Conservation (phyloP, 2,797 vertebrate genomes). For the Erethizon dorsatum region DNA sequence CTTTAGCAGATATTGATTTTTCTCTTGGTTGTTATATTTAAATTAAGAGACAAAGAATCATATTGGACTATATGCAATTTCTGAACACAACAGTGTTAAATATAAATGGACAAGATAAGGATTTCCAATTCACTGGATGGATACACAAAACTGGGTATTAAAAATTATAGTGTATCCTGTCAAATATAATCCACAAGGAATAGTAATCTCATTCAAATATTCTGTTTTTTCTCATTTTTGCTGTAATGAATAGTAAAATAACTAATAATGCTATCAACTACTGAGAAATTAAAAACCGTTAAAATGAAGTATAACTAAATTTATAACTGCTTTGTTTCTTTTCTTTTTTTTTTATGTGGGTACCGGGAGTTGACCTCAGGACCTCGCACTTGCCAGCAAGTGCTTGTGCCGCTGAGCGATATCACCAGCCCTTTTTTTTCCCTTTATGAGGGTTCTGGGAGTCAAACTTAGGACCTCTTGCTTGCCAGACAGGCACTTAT, state of each 20-base stretch:
- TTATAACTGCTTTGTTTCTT: too few species aligned
- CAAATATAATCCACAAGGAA: slow-evolving; percentile 58
- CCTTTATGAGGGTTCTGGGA: too few species aligned
- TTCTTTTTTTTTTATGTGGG: too few species aligned
- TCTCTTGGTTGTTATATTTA: slow-evolving; percentile 54
- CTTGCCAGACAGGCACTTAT: too few species aligned
- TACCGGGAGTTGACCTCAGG: too few species aligned
- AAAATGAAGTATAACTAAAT: slow-evolving; percentile 48
- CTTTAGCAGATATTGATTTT: slow-evolving; percentile 8
- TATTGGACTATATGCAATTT: slow-evolving; percentile 68
- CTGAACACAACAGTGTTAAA: slow-evolving; percentile 74
- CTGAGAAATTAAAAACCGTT: slow-evolving; percentile 70
- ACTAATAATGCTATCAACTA: slow-evolving; percentile 1
- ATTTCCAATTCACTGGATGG: slow-evolving; percentile 76
- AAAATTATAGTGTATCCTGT: background rate
- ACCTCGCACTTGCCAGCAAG: too few species aligned
- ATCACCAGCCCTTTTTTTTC: too few species aligned
- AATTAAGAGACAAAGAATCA: slow-evolving; percentile 40
- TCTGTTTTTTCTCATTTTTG: background rate
- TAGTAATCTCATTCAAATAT: slow-evolving; percentile 67
- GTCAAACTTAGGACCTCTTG: too few species aligned
- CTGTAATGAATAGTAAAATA: slow-evolving; percentile 53
- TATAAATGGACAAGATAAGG: slow-evolving; percentile 76
- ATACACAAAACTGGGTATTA: slow-evolving; percentile 72
- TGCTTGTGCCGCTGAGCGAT: too few species aligned